These are phyloP conservation scores for Sphaeramia orbicularis DNA, from an alignment of 2,797 vertebrate species.

Conservation along the genomic window DNA sequence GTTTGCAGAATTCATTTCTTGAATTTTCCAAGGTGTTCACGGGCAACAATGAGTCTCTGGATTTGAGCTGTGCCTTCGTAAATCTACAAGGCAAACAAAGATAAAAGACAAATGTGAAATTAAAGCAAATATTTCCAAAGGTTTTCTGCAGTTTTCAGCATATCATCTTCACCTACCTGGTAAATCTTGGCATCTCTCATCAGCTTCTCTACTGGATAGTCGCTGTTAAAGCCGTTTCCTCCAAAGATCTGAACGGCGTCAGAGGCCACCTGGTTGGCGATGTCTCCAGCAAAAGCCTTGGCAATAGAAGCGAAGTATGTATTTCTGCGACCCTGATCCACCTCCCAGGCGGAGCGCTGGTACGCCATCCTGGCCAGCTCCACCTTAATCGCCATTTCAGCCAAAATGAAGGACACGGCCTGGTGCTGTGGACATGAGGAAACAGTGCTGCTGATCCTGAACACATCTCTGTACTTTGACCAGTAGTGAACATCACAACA, in stretches of 20 bases:
- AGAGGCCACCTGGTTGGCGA: constrained; percentile 92
- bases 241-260: constrained; percentile 97
- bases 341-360: constrained; percentile 94
- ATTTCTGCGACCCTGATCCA: constrained; percentile 90
- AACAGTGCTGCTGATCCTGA: neutral
- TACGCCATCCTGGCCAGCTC: constrained; percentile 92
- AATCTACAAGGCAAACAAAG: constrained; percentile 85
- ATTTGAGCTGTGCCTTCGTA: constrained; percentile 98
- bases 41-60: constrained; percentile 93
- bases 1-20: constrained; percentile 79
- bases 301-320: constrained; percentile 96
- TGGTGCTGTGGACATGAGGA: constrained; percentile 87
- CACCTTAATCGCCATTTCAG: constrained; percentile 97
- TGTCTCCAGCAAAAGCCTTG: constrained; percentile 93
- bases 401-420: constrained; percentile 92
- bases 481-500: no score
- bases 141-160: neutral
- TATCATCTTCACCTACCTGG: constrained; percentile 84
- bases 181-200: constrained; percentile 98
- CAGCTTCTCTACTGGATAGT: constrained; percentile 97
- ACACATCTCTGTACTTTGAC: neutral
- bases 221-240: constrained; percentile 95
- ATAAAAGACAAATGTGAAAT: neutral
- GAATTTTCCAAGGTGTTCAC: constrained; percentile 89
- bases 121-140: neutral